A percentile compares a stretch with the other conserved stretches of the same genome.
Conservation (phyloP, 64 coral and sea anemone genomes). For the Stichodactyla helianthus region DNA sequence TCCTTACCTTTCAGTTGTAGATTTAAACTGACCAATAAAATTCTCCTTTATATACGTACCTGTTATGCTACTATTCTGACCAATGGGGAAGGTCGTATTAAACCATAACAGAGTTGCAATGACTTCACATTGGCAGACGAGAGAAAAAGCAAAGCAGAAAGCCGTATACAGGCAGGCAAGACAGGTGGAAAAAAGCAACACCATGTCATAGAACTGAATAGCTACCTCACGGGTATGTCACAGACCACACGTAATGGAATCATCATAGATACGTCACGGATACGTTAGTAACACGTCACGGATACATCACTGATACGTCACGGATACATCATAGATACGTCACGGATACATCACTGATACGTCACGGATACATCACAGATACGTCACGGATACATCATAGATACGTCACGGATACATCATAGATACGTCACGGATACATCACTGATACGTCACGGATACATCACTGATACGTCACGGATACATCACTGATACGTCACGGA, state of each 20-base stretch:
- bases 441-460: too few relatives aligned
- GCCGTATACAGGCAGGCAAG: neutral
- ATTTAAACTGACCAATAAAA: neutral
- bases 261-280: too few relatives aligned
- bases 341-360: too few relatives aligned
- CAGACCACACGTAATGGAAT: too few relatives aligned
- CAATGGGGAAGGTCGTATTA: neutral
- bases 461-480: neutral
- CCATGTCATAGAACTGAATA: too few relatives aligned
- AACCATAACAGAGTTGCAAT: neutral
- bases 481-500: neutral
- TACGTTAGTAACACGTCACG: too few relatives aligned
- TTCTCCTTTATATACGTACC: neutral
- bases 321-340: too few relatives aligned
- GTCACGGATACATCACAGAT: too few relatives aligned
- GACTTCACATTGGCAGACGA: neutral
- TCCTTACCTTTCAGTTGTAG: neutral
- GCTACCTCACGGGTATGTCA: too few relatives aligned
- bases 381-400: too few relatives aligned
- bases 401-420: too few relatives aligned
- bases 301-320: neutral
- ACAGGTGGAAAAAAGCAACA: neutral
- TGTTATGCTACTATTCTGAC: neutral
- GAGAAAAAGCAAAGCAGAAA: neutral
- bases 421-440: too few relatives aligned